phyloP scores from a whole-genome alignment of 2,888 invertebrate species.

The Dichetophora obliterata region DNA sequence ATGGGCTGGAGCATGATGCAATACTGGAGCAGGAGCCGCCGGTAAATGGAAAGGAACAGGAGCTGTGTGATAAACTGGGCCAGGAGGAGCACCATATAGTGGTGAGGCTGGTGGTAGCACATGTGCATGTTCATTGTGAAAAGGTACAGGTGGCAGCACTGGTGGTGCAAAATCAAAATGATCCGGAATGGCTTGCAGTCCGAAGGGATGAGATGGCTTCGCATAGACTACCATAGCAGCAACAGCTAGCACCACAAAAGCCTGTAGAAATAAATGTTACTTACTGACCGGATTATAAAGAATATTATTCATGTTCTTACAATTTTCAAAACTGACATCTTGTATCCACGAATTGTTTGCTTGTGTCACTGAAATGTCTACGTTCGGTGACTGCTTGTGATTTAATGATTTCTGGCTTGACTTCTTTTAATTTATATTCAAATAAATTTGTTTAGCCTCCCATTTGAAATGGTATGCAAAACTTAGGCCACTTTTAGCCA shows the following conservation, averaged over 20 bases:
- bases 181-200: constrained; percentile 53
- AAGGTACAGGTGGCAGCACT: constrained; percentile 49
- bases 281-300: too few relatives aligned
- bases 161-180: constrained; percentile 56
- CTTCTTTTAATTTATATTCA: constrained; percentile 31
- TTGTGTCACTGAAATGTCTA: not conserved
- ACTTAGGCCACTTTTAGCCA: not conserved
- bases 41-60: constrained; percentile 44
- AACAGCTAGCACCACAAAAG: constrained; percentile 50
- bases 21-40: constrained; percentile 35
- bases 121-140: constrained; percentile 40
- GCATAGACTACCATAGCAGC: constrained; percentile 43
- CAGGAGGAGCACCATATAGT: constrained; percentile 42
- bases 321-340: constrained; percentile 58
- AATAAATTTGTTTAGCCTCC: not conserved
- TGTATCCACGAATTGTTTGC: constrained; percentile 34
- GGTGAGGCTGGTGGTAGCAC: constrained; percentile 49
- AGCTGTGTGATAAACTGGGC: constrained; percentile 37
- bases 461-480: not conserved
- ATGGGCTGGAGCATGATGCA: constrained; percentile 47
- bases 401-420: constrained; percentile 8
- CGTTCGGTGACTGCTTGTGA: not conserved
- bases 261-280: constrained; percentile 29
- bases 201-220: constrained; percentile 59
- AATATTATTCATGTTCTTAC: constrained; percentile 48